Evolutionary conservation across 2,888 invertebrate species (phyloP).

Genomic region (Philaethria dido): DNA sequence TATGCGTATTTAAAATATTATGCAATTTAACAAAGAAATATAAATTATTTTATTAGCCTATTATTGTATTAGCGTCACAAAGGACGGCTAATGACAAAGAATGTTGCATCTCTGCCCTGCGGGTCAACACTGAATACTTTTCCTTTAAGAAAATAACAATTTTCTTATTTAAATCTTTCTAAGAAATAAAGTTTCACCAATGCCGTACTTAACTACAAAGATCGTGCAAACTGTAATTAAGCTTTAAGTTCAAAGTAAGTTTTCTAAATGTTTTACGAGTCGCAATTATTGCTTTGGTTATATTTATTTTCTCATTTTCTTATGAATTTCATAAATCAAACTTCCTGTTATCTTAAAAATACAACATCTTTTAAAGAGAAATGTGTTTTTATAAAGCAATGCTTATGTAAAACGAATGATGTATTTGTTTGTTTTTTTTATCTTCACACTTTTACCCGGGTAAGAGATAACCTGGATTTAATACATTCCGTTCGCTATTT

Average conservation of each 20-base stretch:
- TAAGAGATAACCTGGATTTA: too few relatives aligned
- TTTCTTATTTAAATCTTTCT: constrained; percentile 24
- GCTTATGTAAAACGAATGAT: neutral
- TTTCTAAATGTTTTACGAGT: constrained; percentile 24
- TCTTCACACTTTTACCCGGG: too few relatives aligned
- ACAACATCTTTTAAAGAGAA: neutral
- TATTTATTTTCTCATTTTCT: neutral
- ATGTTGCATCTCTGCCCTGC: constrained; percentile 27
- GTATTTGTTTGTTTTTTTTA: neutral
- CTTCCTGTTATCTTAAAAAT: constrained; percentile 8
- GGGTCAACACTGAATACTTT: constrained; percentile 21
- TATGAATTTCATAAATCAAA: neutral
- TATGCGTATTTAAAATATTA: neutral
- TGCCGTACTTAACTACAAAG: constrained; percentile 19
- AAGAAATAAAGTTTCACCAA: constrained; percentile 24
- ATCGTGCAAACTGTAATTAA: constrained; percentile 21
- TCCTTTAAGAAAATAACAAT: constrained; percentile 19
- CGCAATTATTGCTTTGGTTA: constrained; percentile 23
- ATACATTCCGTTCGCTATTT: too few relatives aligned
- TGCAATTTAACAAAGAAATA: constrained; percentile 8
- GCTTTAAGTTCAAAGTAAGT: constrained; percentile 24
- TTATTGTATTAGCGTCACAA: constrained; percentile 23
- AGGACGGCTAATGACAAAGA: constrained; percentile 29
- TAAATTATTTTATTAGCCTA: constrained; percentile 22
- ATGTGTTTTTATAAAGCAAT: neutral